These are phyloP conservation scores for Agelas oroides DNA, from an alignment of 37 sponge, comb jelly and placozoan genomes.

Conservation along the genomic window DNA sequence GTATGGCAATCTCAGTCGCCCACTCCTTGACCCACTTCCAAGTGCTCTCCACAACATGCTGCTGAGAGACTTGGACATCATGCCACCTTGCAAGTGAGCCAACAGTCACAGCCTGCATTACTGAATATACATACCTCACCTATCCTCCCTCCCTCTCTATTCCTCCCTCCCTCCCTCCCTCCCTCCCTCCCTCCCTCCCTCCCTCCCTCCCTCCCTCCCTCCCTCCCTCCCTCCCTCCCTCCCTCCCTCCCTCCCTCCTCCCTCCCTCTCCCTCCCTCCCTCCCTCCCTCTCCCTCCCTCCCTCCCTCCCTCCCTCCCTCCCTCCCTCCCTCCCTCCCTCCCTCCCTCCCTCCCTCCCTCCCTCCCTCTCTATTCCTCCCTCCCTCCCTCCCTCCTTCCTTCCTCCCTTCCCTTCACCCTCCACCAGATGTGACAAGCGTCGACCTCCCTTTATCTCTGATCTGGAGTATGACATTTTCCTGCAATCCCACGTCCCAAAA, in stretches of 20 bases:
- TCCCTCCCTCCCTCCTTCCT: not conserved
- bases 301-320: not conserved
- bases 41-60: slow-evolving; percentile 68
- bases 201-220: no score
- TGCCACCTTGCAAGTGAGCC: slow-evolving; percentile 66
- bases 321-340: not conserved
- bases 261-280: not conserved
- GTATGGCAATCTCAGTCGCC: no score
- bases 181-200: no score
- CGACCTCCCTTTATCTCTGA: slow-evolving; percentile 74
- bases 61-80: slow-evolving; percentile 18
- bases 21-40: not conserved
- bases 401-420: not conserved
- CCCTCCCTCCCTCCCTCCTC: no score
- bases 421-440: slow-evolving; percentile 79
- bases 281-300: not conserved
- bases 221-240: no score
- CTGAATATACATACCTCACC: not conserved
- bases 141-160: no score
- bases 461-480: slow-evolving; percentile 86
- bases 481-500: slow-evolving; percentile 71
- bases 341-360: not conserved
- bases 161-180: no score
- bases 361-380: not conserved
- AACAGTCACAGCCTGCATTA: not conserved